Evolutionary conservation across 2,113 vertebrate species (phyloP).

Genomic region (Xiphorhynchus elegans): DNA sequence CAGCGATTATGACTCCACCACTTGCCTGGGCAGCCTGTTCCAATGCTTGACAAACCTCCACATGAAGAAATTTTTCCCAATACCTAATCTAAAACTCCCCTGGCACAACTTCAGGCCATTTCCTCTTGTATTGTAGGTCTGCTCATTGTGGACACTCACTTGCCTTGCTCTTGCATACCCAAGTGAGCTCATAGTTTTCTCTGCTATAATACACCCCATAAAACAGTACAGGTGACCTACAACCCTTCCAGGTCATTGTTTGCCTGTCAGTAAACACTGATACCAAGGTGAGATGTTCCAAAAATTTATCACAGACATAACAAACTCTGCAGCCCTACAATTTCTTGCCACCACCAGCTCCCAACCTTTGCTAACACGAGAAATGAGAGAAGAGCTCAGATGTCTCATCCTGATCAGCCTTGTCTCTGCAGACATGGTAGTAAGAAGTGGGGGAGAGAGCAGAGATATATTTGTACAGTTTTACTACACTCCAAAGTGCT

Average conservation of each 20-base stretch:
- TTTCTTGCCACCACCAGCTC: background rate
- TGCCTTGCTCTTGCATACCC: background rate
- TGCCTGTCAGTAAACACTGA: background rate
- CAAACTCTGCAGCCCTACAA: background rate
- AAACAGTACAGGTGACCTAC: background rate
- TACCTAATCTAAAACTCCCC: background rate
- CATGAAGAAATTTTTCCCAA: background rate
- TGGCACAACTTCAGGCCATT: background rate
- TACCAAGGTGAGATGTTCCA: accelerated
- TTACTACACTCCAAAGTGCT: background rate
- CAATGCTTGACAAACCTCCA: background rate
- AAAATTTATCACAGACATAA: background rate
- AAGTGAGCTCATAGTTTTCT: background rate
- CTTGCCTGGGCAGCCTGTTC: background rate
- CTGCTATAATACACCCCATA: background rate
- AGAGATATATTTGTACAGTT: background rate
- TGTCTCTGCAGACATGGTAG: background rate
- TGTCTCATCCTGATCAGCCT: background rate
- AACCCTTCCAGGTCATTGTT: background rate
- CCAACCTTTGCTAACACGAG: accelerated
- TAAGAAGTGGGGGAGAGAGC: background rate
- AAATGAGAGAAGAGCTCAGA: background rate
- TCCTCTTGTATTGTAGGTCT: background rate
- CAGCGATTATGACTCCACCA: accelerated
- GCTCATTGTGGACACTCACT: background rate